Evolutionary conservation across 2,888 invertebrate genomes (phyloP).

Genomic region (Tinea pellionella): DNA sequence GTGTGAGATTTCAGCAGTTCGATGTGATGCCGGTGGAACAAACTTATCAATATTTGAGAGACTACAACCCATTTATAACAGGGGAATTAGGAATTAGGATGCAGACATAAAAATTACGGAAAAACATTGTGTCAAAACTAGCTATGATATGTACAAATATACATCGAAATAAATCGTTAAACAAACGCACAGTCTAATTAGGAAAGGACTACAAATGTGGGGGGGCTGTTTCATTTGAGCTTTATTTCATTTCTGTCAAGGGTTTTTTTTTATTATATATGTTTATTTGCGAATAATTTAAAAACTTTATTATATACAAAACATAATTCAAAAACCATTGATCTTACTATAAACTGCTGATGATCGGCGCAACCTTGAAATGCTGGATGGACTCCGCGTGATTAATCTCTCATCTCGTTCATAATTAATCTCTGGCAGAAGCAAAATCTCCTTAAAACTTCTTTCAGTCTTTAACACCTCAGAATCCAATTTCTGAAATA

Average conservation of each 20-base stretch:
- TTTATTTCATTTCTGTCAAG: not conserved
- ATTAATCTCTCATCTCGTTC: no score
- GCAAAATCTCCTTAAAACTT: not conserved
- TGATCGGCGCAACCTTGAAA: not conserved
- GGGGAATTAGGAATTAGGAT: no score
- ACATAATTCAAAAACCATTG: conserved; percentile 55
- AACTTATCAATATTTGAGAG: no score
- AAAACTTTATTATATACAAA: conserved; percentile 48
- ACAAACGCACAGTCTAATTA: conserved; percentile 1
- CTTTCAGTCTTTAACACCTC: not conserved
- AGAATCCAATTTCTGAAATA: not conserved
- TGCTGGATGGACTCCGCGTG: not conserved
- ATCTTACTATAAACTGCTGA: conserved; percentile 40
- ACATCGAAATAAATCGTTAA: not conserved
- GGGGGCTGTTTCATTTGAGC: not conserved
- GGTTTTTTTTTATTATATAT: not conserved
- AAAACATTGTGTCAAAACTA: no score
- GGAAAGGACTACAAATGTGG: not conserved
- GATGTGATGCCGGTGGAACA: no score
- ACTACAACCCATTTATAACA: no score
- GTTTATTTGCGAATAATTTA: not conserved
- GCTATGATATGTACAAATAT: no score
- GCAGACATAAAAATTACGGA: no score
- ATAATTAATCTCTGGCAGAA: not conserved
- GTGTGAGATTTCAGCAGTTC: no score